A percentile compares a stretch with the other conserved stretches of the same genome.
phyloP scores from a whole-genome alignment of 1,140 invertebrate genomes.

The Bombyx mandarina region DNA sequence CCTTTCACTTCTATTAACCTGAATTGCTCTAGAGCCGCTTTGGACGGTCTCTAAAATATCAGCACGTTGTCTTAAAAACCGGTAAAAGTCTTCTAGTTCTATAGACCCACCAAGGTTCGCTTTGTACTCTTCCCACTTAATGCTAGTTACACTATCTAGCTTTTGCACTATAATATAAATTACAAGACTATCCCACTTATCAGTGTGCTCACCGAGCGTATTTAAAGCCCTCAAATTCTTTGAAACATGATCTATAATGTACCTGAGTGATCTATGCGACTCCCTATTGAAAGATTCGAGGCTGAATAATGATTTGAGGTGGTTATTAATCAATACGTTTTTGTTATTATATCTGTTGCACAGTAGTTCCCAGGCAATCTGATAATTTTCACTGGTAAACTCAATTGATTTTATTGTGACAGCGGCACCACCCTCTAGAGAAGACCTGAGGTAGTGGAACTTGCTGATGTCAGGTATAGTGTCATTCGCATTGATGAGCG shows the following conservation, averaged over 20 bases:
- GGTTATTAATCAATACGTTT: slow-evolving; percentile 16
- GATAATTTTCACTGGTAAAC: slow-evolving; percentile 15
- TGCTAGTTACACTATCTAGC: slow-evolving; percentile 31
- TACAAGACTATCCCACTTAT: slow-evolving; percentile 21
- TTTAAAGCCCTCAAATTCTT: slow-evolving; percentile 17
- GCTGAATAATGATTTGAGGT: slow-evolving; percentile 13
- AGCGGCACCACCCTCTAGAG: slow-evolving; percentile 9
- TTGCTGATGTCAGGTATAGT: slow-evolving; percentile 9
- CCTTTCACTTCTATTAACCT: slow-evolving; percentile 3
- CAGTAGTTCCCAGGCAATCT: slow-evolving; percentile 11
- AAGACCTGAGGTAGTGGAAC: slow-evolving; percentile 15
- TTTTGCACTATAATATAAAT: slow-evolving; percentile 16
- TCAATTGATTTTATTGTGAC: slow-evolving; percentile 12
- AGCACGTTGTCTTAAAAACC: slow-evolving; percentile 15
- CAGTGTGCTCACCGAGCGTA: slow-evolving; percentile 8
- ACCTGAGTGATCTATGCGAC: slow-evolving; percentile 11
- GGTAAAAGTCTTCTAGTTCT: slow-evolving; percentile 9
- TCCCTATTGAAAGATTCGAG: slow-evolving; percentile 10
- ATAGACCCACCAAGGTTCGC: slow-evolving; percentile 10
- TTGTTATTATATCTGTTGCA: slow-evolving; percentile 15
- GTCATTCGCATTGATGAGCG: slow-evolving; percentile 7
- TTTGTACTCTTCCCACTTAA: slow-evolving; percentile 21
- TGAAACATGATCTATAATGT: slow-evolving; percentile 12
- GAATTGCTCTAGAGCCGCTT: neutral
- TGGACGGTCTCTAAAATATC: slow-evolving; percentile 17